Base-by-base conservation (phyloP, 2,113 vertebrate genomes). In the Shinisaurus crocodilurus region DNA sequence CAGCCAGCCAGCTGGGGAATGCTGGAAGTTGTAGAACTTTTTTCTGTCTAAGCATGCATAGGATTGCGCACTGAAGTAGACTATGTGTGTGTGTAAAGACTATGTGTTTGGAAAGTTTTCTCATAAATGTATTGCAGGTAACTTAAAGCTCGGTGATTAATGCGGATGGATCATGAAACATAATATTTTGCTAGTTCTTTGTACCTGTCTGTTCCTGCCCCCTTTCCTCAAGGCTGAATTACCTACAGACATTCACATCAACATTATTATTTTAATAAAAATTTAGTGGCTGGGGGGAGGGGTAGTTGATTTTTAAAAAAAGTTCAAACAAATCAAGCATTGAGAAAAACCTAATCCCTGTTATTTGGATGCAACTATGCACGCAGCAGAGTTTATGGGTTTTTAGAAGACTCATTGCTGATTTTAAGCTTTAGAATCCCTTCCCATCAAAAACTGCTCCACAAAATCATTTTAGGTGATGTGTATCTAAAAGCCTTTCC, bases 371-470 rank as follows among this genome's bases (percentile, higher is more conserved):
- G 86, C 34, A 7, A 91, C 88, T 91, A 92, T 95, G 89, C 87
- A 92, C 29, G 72, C 7, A n/a, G n/a, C 90, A 37, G 80, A 91
- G 57, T 92, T 91, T 34, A 65, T 63, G 82, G 85, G 92, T 93
- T 86, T 93, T 95, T 95, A 74, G 37, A 76, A 74, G 57, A 89
- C 3, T 20, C 1, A 1, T 89, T 72, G 77, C 75, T 90, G 88
- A 65, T 88, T 93, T 94, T 88, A 92, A 94, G 77, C 89, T 94
- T 83, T 83, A 91, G 88, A 74, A 90, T 91, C 89, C 67, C 65
- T 86, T 94, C 32, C 37, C 83, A 90, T 75, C 89, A 82, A 88
- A 96, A 94, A 93, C 13, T 93, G 37, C 50, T 86, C 95, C 89
- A 82, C 81, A 79, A 77, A 90, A 34, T 69, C 12, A 90, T 95